These are phyloP conservation scores for Enteromius fasciolatus DNA, from an alignment of 2,797 vertebrate species.

Conservation along the genomic window DNA sequence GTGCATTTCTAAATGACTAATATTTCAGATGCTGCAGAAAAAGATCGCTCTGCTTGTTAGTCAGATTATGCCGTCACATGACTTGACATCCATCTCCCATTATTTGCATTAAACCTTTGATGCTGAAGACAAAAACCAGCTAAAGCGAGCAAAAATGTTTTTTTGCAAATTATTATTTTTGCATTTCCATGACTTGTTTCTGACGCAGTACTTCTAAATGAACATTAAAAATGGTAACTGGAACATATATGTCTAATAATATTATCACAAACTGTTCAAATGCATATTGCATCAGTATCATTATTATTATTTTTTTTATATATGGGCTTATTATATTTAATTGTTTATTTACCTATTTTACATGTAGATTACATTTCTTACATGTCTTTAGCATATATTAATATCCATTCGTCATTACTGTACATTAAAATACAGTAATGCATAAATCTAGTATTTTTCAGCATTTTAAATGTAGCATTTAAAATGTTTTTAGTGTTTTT, in stretches of 20 bases:
- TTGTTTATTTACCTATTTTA: neutral
- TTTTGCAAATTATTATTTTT: neutral
- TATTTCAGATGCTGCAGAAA: neutral
- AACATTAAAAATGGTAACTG: neutral
- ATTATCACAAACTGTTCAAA: neutral
- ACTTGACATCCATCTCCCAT: neutral
- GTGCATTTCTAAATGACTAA: neutral
- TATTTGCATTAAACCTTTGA: neutral
- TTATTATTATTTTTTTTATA: neutral
- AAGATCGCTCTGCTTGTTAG: neutral
- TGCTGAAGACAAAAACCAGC: neutral
- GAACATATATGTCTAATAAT: neutral
- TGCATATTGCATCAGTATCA: neutral
- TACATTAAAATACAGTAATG: too few species aligned
- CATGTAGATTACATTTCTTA: neutral
- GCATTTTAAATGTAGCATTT: too few species aligned
- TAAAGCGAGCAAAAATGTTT: rapidly evolving
- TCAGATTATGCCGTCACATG: neutral
- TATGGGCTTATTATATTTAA: neutral
- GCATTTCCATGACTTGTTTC: too few species aligned
- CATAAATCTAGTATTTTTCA: too few species aligned
- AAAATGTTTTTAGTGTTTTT: too few species aligned
- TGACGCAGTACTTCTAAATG: neutral
- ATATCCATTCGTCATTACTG: neutral
- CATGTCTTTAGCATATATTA: neutral